phyloP scores from a whole-genome alignment of 2,888 invertebrate species.

The Blastobasis lacticolella region DNA sequence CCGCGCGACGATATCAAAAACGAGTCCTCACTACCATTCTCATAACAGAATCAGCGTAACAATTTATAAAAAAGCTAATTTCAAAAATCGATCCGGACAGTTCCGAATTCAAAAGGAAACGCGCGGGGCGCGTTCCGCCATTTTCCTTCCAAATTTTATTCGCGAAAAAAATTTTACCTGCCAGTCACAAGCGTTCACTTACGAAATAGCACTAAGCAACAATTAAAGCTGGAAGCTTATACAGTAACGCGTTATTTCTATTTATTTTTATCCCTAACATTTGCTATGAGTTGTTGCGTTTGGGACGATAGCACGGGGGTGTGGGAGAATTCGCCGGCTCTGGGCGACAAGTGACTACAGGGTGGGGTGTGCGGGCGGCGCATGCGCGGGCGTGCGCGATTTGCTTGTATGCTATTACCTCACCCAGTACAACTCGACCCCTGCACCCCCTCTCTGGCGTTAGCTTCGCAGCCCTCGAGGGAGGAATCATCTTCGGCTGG shows the following conservation, averaged over 20 bases:
- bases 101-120: slow-evolving; percentile 28
- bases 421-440: slow-evolving; percentile 33
- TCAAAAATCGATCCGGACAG: slow-evolving; percentile 23
- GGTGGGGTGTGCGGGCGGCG: slow-evolving; percentile 46
- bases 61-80: slow-evolving; percentile 7
- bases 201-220: slow-evolving; percentile 43
- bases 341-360: slow-evolving; percentile 42
- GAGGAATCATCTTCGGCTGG: not conserved
- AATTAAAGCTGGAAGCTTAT: slow-evolving; percentile 38
- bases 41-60: not conserved
- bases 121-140: slow-evolving; percentile 46
- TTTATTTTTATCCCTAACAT: slow-evolving; percentile 22
- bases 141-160: slow-evolving; percentile 43
- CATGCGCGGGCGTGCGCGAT: slow-evolving; percentile 61
- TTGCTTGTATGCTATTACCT: slow-evolving; percentile 44
- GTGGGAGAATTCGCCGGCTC: slow-evolving; percentile 65
- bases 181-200: not conserved
- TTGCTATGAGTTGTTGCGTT: slow-evolving; percentile 56
- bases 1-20: slow-evolving; percentile 23
- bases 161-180: not conserved
- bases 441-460: slow-evolving; percentile 27
- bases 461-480: not conserved
- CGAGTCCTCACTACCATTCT: slow-evolving; percentile 45
- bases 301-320: slow-evolving; percentile 56
- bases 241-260: slow-evolving; percentile 17